Percentiles rank a stretch among this genome's conserved stretches.
phyloP scores from a whole-genome alignment of 1,140 invertebrate genomes.

The Anoplolepis gracilipes region DNA sequence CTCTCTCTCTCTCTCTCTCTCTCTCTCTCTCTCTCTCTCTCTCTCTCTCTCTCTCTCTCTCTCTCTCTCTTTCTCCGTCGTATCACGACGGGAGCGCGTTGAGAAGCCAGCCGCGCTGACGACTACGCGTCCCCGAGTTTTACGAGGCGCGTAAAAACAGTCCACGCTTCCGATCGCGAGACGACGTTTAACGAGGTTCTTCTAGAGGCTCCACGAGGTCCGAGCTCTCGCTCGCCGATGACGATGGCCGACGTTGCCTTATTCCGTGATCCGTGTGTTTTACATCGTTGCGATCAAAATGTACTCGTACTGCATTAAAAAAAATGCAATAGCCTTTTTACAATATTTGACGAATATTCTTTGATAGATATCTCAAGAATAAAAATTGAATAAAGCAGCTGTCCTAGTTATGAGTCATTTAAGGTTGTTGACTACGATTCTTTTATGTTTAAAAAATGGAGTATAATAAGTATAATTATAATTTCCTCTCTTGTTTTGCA shows the following conservation, averaged over 20 bases:
- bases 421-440: too few relatives aligned
- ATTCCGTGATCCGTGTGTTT: not conserved
- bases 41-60: not conserved
- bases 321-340: too few relatives aligned
- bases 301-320: too few relatives aligned
- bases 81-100: not conserved
- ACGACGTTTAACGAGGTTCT: constrained; percentile 39
- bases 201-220: constrained; percentile 12
- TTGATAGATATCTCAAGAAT: not conserved
- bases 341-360: not conserved
- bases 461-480: too few relatives aligned
- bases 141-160: constrained; percentile 45
- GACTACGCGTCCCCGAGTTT: constrained; percentile 18
- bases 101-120: constrained; percentile 29
- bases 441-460: too few relatives aligned
- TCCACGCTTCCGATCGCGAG: constrained; percentile 38
- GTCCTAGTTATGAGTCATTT: too few relatives aligned
- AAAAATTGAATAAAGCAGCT: too few relatives aligned
- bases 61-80: not conserved
- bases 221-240: not conserved
- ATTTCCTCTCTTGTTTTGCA: too few relatives aligned
- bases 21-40: not conserved
- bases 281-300: constrained; percentile 2
- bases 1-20: not conserved
- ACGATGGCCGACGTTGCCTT: not conserved